phyloP scores from a whole-genome alignment of 2,797 vertebrate species.

The Knipowitschia caucasica region DNA sequence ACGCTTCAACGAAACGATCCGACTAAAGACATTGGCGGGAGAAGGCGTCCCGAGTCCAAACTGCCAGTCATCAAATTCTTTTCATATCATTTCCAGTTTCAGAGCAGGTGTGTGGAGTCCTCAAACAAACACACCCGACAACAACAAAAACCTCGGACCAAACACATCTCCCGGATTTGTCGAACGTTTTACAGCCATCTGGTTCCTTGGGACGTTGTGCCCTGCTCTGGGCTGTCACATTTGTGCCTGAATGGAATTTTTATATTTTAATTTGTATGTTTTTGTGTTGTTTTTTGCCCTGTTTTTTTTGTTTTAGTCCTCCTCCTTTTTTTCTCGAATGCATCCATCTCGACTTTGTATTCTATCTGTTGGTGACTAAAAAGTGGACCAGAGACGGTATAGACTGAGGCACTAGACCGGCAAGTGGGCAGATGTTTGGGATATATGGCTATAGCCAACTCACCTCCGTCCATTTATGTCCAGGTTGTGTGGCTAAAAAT shows the following conservation, averaged over 20 bases:
- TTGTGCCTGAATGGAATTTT: slow-evolving; percentile 71
- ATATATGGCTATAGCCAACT: slow-evolving; percentile 37
- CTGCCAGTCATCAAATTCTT: slow-evolving; percentile 48
- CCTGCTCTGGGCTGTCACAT: slow-evolving; percentile 54
- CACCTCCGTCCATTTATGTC: slow-evolving; percentile 50
- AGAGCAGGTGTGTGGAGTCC: slow-evolving; percentile 14
- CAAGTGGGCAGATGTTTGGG: slow-evolving; percentile 18
- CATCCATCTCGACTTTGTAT: slow-evolving; percentile 42
- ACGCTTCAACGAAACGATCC: slow-evolving; percentile 43
- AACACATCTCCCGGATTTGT: slow-evolving; percentile 24
- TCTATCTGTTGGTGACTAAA: slow-evolving; percentile 1
- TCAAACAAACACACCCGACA: slow-evolving; percentile 11
- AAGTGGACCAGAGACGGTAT: slow-evolving; percentile 12
- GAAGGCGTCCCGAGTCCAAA: slow-evolving; percentile 21
- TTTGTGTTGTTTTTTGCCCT: slow-evolving; percentile 33
- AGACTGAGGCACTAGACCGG: slow-evolving; percentile 21
- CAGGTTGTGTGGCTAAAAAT: slow-evolving; percentile 43
- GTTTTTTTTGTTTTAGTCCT: slow-evolving; percentile 10
- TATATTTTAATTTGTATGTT: slow-evolving; percentile 26
- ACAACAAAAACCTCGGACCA: slow-evolving; percentile 28
- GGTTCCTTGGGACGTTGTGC: slow-evolving; percentile 23
- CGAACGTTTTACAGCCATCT: slow-evolving; percentile 38
- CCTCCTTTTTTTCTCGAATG: slow-evolving; percentile 25
- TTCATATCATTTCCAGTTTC: slow-evolving; percentile 25
- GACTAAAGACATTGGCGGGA: slow-evolving; percentile 20